Percentiles rank a stretch among this genome's conserved stretches.
Conservation (phyloP, 2,113 vertebrate genomes). For the Erpornis zantholeuca region DNA sequence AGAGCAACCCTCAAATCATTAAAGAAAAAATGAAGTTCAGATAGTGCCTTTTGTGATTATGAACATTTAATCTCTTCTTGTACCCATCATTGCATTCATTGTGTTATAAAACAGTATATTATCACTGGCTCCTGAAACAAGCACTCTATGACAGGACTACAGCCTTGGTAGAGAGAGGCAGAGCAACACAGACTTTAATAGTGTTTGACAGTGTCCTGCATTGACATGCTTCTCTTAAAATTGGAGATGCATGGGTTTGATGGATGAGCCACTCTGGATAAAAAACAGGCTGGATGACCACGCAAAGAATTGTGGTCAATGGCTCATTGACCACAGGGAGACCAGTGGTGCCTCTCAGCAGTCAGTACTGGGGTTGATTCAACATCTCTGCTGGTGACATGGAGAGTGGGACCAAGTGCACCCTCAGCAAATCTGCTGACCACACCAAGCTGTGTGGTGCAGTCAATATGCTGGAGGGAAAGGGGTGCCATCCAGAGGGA, state of each 20-base stretch:
- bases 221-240: neutral
- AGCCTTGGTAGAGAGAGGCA: neutral
- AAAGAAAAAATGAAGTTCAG: neutral
- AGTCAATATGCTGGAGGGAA: neutral
- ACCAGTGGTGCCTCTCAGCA: neutral
- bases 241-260: neutral
- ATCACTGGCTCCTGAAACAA: neutral
- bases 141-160: neutral
- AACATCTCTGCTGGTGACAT: neutral
- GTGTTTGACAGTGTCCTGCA: neutral
- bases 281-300: neutral
- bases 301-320: neutral
- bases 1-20: neutral
- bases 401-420: accelerated
- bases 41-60: neutral
- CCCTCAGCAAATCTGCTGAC: neutral
- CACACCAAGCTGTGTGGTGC: neutral
- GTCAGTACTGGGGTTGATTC: neutral
- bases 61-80: neutral
- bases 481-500: neutral
- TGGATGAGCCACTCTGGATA: neutral
- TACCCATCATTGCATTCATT: neutral
- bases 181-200: neutral
- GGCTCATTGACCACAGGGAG: accelerated
- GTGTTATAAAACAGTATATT: neutral